Conservation (phyloP, 2,888 invertebrate species). For the Tholera decimalis region DNA sequence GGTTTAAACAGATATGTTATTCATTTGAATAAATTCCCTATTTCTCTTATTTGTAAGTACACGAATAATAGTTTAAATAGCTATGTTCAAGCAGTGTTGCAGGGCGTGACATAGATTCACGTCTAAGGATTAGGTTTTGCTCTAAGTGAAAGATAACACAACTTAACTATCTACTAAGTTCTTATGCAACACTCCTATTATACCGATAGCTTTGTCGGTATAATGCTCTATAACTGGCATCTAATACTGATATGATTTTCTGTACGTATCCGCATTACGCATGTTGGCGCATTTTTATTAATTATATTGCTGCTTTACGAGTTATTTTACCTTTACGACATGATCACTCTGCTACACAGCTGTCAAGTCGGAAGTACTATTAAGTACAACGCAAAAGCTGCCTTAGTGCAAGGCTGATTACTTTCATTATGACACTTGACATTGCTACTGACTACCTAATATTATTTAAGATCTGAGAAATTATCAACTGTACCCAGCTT, state of each 20-base stretch:
- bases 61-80: not conserved
- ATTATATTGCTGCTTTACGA: slow-evolving; percentile 11
- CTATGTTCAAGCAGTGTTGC: slow-evolving; percentile 1
- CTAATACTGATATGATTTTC: slow-evolving; percentile 9
- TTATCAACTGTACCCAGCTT: slow-evolving; percentile 60
- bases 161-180: slow-evolving; percentile 3
- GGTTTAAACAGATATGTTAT: not conserved
- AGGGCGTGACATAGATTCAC: slow-evolving; percentile 54
- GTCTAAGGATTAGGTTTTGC: slow-evolving; percentile 41
- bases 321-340: slow-evolving; percentile 29
- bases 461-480: slow-evolving; percentile 68
- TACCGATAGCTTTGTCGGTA: slow-evolving; percentile 14
- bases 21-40: not conserved
- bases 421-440: slow-evolving; percentile 86
- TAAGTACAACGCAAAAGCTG: slow-evolving; percentile 71
- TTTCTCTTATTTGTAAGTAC: not conserved
- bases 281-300: slow-evolving; percentile 22
- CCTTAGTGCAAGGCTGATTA: slow-evolving; percentile 80
- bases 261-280: slow-evolving; percentile 27
- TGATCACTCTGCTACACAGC: slow-evolving; percentile 20
- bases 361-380: slow-evolving; percentile 70
- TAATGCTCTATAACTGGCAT: slow-evolving; percentile 8
- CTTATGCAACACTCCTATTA: slow-evolving; percentile 15
- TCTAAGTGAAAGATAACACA: slow-evolving; percentile 54
- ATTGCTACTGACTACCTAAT: slow-evolving; percentile 80